These are phyloP conservation scores for Drosophila bipectinata DNA, from an alignment of 1,140 invertebrate species.

Conservation along the genomic window DNA sequence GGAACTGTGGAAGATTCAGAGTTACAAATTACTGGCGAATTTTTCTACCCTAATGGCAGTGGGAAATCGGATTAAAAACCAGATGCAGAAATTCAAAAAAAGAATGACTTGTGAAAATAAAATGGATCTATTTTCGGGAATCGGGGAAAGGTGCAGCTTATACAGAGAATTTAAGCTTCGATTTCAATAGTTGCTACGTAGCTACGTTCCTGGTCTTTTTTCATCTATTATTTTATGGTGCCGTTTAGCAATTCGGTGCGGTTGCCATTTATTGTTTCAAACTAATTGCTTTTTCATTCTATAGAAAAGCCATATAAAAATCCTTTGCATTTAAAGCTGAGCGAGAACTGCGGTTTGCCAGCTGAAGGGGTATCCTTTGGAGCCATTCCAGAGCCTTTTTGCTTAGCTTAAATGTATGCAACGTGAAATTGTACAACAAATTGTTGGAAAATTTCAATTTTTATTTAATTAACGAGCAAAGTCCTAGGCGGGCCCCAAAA, in stretches of 20 bases:
- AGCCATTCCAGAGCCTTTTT: background rate
- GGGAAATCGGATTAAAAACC: background rate
- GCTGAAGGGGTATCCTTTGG: background rate
- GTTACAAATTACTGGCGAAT: no score
- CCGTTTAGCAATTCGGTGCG: constrained; percentile 44
- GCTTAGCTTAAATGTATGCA: constrained; percentile 29
- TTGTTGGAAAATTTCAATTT: constrained; percentile 73
- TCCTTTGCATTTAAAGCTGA: constrained; percentile 15
- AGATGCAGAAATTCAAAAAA: background rate
- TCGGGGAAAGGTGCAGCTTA: background rate
- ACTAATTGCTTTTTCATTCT: constrained; percentile 79
- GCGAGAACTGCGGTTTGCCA: constrained; percentile 20
- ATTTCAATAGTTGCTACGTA: background rate
- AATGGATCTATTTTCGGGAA: background rate
- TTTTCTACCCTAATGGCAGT: no score
- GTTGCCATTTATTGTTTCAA: constrained; percentile 65
- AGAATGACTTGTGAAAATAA: background rate
- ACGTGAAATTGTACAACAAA: constrained; percentile 60
- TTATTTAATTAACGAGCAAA: constrained; percentile 67
- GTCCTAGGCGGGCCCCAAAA: constrained; percentile 18
- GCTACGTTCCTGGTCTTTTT: constrained; percentile 44
- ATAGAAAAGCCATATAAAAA: constrained; percentile 52
- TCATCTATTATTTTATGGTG: constrained; percentile 52
- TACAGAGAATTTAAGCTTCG: background rate
- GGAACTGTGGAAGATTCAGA: constrained; percentile 86